These are phyloP conservation scores for Metacarcinus magister DNA, from an alignment of 2,888 invertebrate species.

Conservation along the genomic window DNA sequence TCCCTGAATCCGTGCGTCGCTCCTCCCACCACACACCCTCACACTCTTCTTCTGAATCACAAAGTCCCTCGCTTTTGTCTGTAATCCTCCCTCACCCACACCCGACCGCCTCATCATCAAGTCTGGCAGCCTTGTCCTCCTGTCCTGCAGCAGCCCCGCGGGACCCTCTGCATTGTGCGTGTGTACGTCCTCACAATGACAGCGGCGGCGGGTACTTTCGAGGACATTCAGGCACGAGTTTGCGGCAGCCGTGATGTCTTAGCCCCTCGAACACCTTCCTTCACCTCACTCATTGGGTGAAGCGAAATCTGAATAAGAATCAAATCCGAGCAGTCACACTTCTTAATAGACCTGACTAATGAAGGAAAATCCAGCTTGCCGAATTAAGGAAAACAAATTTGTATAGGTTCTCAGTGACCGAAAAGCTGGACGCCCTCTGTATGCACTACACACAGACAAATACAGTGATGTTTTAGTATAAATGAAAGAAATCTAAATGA, in stretches of 20 bases:
- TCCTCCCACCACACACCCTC: background rate
- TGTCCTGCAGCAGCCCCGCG: background rate
- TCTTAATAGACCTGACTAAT: background rate
- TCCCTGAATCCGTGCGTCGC: background rate
- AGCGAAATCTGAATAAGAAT: background rate
- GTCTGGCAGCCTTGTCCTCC: background rate
- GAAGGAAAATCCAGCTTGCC: constrained; percentile 19
- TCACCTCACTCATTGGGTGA: background rate
- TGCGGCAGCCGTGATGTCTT: background rate
- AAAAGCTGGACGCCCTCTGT: background rate
- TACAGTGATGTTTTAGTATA: background rate
- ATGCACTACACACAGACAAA: background rate
- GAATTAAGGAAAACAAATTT: background rate
- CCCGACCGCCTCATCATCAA: constrained; percentile 44
- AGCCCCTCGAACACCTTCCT: background rate
- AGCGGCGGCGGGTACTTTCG: background rate
- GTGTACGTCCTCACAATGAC: background rate
- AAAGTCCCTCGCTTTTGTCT: constrained; percentile 57
- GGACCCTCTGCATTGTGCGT: constrained; percentile 47
- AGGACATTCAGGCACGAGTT: background rate
- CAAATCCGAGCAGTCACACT: background rate
- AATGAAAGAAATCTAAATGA: background rate
- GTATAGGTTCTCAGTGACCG: background rate
- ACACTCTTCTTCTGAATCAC: constrained; percentile 38
- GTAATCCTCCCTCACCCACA: constrained; percentile 65